Base-by-base conservation (phyloP, 2,113 vertebrate species). In the Xenotilapia caudafasciata region DNA sequence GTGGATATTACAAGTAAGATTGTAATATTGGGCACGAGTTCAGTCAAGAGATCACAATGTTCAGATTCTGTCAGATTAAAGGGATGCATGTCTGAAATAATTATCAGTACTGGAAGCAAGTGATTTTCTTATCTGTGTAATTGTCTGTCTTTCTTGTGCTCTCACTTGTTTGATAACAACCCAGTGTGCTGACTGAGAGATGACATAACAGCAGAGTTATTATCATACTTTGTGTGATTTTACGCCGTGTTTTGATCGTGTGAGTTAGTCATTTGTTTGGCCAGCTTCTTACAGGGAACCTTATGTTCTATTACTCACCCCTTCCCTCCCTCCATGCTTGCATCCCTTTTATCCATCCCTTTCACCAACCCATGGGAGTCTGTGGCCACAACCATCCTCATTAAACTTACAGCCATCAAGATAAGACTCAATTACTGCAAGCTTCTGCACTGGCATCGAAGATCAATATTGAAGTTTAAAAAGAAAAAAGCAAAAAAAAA, bases 381-480 rank as follows among this genome's bases (percentile, higher is more conserved):
- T 80, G 87, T 77, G 28, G 51, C 81, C 80, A 90, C 79, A 90
- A 80, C 90, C 92, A 89, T 88, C 86, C 82, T 94, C 90, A 95
- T 95, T 95, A 94, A 94, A 95, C 85, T 38, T 92, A 92, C 89
- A 92, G 86, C 89, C 91, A 93, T 93, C 92, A 90, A 92, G 93
- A 95, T 94, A 92, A 92, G 88, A 93, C 88, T 93, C 92, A 93
- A 85, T 96, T 95, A 94, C 91, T 86, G 70, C 26, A 14, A 55
- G 73, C 58, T 62, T 88, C 83, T 86, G 86, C 88, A 92, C 94
- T 87, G 92, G 88, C 90, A 92, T 85, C 75, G 70, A 45, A 83
- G 85, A 95, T 96, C 94, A 91, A 94, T 94, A 92, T 54, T 77
- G 83, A 82, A 87, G 84, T 82, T 51, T 75, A 86, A 54, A 75